Conservation (phyloP, 2,888 invertebrate genomes). For the Apodemia hepburni region DNA sequence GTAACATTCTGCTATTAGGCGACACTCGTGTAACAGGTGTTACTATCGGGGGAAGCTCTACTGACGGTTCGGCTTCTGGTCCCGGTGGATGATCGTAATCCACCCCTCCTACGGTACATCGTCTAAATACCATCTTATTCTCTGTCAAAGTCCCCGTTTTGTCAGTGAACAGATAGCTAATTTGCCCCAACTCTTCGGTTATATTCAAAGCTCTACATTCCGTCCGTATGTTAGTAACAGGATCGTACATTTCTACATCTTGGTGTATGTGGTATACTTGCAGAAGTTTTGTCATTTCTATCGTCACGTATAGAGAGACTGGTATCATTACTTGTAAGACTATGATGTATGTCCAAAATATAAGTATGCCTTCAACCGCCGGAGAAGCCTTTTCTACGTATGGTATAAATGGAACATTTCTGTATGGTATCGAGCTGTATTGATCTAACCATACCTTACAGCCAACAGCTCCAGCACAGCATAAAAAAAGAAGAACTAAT, state of each 20-base stretch:
- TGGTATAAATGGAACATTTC: conserved; percentile 85
- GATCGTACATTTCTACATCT: conserved; percentile 93
- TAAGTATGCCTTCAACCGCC: conserved; percentile 88
- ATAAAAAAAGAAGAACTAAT: conserved; percentile 92
- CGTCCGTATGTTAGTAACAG: conserved; percentile 85
- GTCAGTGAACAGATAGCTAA: conserved; percentile 94
- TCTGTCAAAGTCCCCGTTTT: conserved; percentile 99
- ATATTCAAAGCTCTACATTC: conserved; percentile 97
- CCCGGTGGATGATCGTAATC: conserved; percentile 93
- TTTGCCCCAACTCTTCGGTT: conserved; percentile 97
- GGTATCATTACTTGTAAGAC: conserved; percentile 98
- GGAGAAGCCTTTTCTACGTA: conserved; percentile 72
- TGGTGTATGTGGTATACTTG: conserved; percentile 97
- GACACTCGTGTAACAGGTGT: conserved; percentile 71
- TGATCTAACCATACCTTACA: conserved; percentile 91
- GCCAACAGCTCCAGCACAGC: conserved; percentile 94
- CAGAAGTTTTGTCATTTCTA: conserved; percentile 96
- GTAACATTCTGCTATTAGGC: conserved; percentile 61
- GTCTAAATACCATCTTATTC: conserved; percentile 97
- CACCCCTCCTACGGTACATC: conserved; percentile 92
- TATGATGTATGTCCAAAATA: conserved; percentile 97
- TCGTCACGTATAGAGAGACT: conserved; percentile 96
- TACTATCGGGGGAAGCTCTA: conserved; percentile 68
- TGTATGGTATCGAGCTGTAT: conserved; percentile 60
- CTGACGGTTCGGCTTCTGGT: conserved; percentile 83